phyloP scores from a whole-genome alignment of 2,888 invertebrate genomes.

The Coremacera marginata region DNA sequence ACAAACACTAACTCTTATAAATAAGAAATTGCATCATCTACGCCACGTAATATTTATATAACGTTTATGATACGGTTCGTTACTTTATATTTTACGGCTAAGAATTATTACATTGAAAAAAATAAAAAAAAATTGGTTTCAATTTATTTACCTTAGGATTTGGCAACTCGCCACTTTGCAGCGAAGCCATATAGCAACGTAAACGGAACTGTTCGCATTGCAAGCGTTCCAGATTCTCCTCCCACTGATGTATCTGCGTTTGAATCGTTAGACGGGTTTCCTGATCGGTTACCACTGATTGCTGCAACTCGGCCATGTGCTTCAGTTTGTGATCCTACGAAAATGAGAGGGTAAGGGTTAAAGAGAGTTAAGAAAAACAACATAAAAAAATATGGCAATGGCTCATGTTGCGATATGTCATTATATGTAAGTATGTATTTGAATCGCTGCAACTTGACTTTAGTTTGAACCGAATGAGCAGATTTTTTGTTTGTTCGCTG shows the following conservation, averaged over 20 bases:
- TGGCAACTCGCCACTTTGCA: conserved; percentile 94
- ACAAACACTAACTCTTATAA: too few species aligned
- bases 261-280: conserved; percentile 92
- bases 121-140: too few species aligned
- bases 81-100: too few species aligned
- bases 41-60: too few species aligned
- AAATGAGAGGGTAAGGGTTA: conserved; percentile 7
- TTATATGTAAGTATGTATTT: too few species aligned
- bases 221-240: conserved; percentile 94
- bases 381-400: conserved; percentile 16
- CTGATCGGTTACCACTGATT: conserved; percentile 94
- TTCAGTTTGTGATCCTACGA: conserved; percentile 93
- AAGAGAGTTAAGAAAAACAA: not conserved
- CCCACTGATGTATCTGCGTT: conserved; percentile 95
- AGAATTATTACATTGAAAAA: too few species aligned
- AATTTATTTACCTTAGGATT: conserved; percentile 88
- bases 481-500: too few species aligned
- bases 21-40: too few species aligned
- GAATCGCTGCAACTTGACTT: too few species aligned
- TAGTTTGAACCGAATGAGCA: too few species aligned
- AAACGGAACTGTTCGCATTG: conserved; percentile 97
- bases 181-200: conserved; percentile 96
- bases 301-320: conserved; percentile 98
- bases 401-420: too few species aligned
- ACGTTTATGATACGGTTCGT: too few species aligned